Conservation (phyloP, 2,113 vertebrate species). For the Xiphias gladius region DNA sequence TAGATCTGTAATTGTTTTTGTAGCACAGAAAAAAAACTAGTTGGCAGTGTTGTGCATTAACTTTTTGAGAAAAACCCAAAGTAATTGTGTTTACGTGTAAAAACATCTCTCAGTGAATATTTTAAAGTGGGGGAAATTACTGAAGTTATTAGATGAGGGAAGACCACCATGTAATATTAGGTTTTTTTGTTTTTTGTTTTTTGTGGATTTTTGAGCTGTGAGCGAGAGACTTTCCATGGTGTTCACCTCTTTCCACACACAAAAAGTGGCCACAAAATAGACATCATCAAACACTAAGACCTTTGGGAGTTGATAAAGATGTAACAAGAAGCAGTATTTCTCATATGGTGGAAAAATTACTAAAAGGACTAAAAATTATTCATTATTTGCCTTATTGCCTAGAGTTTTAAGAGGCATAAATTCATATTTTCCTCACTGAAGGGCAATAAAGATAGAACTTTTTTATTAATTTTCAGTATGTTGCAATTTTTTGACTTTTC, state of each 20-base stretch:
- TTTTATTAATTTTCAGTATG: background rate
- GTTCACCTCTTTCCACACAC: background rate
- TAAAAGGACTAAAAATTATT: too few species aligned
- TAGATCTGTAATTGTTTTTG: slow-evolving; percentile 16
- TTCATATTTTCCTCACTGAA: background rate
- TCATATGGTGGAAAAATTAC: background rate
- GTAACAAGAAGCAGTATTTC: background rate
- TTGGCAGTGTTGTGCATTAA: slow-evolving; percentile 15
- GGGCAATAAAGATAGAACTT: background rate
- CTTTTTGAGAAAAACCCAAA: background rate
- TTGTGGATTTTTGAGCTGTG: slow-evolving; percentile 21
- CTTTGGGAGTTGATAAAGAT: background rate
- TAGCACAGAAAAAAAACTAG: slow-evolving; percentile 10
- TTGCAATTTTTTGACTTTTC: background rate
- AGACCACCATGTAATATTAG: slow-evolving; percentile 18
- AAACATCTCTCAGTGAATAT: background rate
- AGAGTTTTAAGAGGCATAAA: background rate
- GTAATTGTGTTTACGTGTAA: slow-evolving; percentile 16
- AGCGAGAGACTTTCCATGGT: slow-evolving; percentile 1
- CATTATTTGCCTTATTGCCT: background rate
- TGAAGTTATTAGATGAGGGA: slow-evolving; percentile 4
- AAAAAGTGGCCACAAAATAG: background rate
- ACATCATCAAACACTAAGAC: background rate
- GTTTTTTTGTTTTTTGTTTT: background rate
- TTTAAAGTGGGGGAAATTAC: slow-evolving; percentile 14